Evolutionary conservation across 2,797 vertebrate species (phyloP), one percentile per base, ranked within the genome.

Genomic region (Stomatorhinus walkeri): DNA sequence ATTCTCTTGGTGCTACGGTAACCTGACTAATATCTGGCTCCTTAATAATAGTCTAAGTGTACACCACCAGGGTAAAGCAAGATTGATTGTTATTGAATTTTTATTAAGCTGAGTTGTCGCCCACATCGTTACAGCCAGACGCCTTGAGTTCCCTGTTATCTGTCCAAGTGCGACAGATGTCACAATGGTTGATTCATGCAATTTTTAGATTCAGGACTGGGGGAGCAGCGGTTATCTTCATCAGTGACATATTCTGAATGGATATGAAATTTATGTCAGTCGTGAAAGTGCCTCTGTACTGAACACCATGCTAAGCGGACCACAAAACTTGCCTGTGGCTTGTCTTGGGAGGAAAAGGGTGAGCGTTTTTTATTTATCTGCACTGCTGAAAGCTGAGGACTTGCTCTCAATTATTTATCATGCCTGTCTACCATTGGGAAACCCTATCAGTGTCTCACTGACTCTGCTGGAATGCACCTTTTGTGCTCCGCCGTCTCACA

Each of bases 261-360:
- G 52, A 36, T 32, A 54, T 54, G 36, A 59, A 88, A 88, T 84
- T 88, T 54, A 88, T 88, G 88, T 85, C 52, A 61, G 54, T 84
- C 79, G 56, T 88, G 76, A 84, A 46, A 9, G 88, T 43, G 40
- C 46, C 22, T 28, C 36, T n/a, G 52, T 64, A 51, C 24, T 85
- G 52, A 84, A 49, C 79, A 32, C 36, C 24, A 16, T 48, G 79
- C 43, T 59, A 85, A 84, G 88, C 43, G 7, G 88, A 81, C 68
- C 32, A 56, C 88, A 22, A 85, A 28, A 48, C 79, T 51, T 64
- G 52, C 79, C 76, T 16, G 51, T 49, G 54, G 79, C 52, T 59
- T 56, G 8, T 48, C 22, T 19, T 46, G 46, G 76, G 40, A 59
- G 52, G 36, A 83, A 46, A 56, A 12, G 6, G 72, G 76, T 54